phyloP scores from a whole-genome alignment of 2,888 invertebrate genomes.

The Chloroclystis v-ata region DNA sequence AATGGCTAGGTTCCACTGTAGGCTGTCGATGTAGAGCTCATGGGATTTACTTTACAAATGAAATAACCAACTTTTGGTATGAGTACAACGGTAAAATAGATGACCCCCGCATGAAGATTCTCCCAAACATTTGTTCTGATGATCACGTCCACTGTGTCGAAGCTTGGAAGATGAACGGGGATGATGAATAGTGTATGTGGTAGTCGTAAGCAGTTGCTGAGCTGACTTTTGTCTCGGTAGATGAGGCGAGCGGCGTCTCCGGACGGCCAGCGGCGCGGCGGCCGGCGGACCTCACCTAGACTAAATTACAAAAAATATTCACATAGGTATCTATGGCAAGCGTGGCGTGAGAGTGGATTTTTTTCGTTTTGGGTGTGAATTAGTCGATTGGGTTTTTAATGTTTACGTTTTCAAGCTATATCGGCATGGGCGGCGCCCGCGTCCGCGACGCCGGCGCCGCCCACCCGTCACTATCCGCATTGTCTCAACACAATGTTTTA shows the following conservation, averaged over 20 bases:
- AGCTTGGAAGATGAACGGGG: not conserved
- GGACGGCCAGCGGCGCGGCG: conserved; percentile 68
- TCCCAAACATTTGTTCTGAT: not conserved
- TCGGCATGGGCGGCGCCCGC: conserved; percentile 54
- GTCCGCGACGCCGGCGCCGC: conserved; percentile 59
- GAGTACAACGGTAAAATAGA: not conserved
- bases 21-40: not conserved
- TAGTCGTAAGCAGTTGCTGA: conserved; percentile 44
- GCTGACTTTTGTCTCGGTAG: conserved; percentile 79
- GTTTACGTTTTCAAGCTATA: conserved; percentile 76
- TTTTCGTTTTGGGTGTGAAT: conserved; percentile 78
- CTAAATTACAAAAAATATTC: conserved; percentile 76
- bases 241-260: conserved; percentile 73
- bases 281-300: conserved; percentile 73
- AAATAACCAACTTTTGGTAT: too few species aligned
- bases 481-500: conserved; percentile 75
- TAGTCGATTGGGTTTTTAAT: conserved; percentile 79
- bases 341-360: conserved; percentile 79
- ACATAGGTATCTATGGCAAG: conserved; percentile 79
- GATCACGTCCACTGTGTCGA: not conserved
- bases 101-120: not conserved
- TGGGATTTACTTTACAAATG: too few species aligned
- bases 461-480: conserved; percentile 69
- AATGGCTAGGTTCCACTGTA: not conserved
- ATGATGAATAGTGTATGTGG: conserved; percentile 23